Evolutionary conservation across 2,888 invertebrate species (phyloP).

Genomic region (Harpalus rubripes): DNA sequence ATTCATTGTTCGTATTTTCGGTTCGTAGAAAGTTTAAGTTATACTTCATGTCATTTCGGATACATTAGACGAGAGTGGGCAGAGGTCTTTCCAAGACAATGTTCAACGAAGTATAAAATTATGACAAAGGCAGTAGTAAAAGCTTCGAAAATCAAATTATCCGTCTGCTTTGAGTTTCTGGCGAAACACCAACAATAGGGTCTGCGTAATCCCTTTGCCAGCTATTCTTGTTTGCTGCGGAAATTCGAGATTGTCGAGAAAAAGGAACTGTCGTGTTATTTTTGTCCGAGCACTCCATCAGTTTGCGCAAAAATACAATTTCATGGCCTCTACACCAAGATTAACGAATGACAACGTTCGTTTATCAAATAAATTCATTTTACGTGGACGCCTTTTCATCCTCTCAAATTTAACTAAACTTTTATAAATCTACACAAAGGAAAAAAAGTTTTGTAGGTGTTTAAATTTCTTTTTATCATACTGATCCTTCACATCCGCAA

Average conservation of each 20-base stretch:
- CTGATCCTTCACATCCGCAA: not conserved
- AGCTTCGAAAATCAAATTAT: conserved; percentile 57
- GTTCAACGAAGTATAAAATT: conserved; percentile 37
- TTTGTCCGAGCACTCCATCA: conserved; percentile 35
- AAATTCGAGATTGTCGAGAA: conserved; percentile 29
- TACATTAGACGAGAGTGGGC: not conserved
- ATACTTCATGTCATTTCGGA: not conserved
- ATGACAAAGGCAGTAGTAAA: conserved; percentile 48
- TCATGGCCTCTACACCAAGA: conserved; percentile 3
- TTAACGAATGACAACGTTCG: conserved; percentile 15
- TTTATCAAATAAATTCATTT: conserved; percentile 17
- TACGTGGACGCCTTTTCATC: not conserved
- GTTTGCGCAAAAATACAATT: conserved; percentile 25
- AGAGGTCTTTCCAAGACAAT: conserved; percentile 1
- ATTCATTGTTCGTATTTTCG: no score
- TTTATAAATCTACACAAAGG: not conserved
- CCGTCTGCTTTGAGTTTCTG: conserved; percentile 31
- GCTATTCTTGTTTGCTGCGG: conserved; percentile 28
- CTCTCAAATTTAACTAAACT: not conserved
- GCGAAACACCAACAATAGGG: conserved; percentile 47
- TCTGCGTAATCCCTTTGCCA: conserved; percentile 33
- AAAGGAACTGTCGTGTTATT: conserved; percentile 33
- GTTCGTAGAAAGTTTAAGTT: not conserved
- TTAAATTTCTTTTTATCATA: not conserved
- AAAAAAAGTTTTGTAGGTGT: not conserved